Conservation (phyloP, 2,113 vertebrate species). For the Leptodactylus fuscus region DNA sequence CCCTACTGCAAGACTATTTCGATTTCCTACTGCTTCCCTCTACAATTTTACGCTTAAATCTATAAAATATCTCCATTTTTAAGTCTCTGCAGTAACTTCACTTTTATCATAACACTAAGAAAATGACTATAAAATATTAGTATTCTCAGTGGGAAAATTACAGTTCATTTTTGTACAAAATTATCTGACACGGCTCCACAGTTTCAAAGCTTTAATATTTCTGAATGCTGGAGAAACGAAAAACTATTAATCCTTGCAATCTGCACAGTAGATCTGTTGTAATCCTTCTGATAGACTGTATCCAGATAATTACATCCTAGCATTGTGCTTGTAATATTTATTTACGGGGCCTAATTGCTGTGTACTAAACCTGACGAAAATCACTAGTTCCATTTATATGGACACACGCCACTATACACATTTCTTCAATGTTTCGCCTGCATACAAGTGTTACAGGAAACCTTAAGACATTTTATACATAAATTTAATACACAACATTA, state of each 20-base stretch:
- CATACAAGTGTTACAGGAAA: too few species aligned
- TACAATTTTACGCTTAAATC: background rate
- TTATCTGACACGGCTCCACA: background rate
- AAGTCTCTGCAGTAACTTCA: background rate
- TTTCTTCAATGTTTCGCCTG: background rate
- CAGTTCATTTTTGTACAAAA: background rate
- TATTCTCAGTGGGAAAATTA: constrained; percentile 17
- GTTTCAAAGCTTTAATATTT: background rate
- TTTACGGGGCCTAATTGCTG: background rate
- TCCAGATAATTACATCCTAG: background rate
- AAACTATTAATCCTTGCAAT: constrained; percentile 15
- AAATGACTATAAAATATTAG: constrained; percentile 9
- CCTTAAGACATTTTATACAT: too few species aligned
- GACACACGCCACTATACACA: background rate
- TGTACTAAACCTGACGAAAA: background rate
- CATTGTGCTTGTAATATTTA: background rate
- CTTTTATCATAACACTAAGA: constrained; percentile 1
- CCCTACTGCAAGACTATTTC: background rate
- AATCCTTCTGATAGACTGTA: background rate
- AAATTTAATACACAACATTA: too few species aligned
- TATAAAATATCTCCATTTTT: constrained; percentile 13
- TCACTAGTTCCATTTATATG: background rate
- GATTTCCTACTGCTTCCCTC: background rate
- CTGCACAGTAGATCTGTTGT: constrained; percentile 8
- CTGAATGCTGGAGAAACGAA: background rate